A percentile compares a stretch with the other conserved stretches of the same genome.
phyloP scores from a whole-genome alignment of 2,797 vertebrate genomes.

The Phylloscopus collybita region DNA sequence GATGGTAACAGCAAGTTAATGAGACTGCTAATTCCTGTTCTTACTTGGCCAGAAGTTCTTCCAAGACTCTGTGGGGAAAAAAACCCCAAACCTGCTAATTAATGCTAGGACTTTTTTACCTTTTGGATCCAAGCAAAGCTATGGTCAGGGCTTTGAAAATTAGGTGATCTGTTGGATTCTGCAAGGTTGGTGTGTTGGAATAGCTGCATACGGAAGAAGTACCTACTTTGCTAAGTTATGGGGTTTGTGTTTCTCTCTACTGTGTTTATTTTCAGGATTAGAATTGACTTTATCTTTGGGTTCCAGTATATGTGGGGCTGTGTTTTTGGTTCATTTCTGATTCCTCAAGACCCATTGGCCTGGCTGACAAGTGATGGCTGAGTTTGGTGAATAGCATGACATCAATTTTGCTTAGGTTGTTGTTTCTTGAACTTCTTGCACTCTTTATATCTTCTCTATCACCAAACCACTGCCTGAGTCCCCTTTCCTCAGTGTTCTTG shows the following conservation, averaged over 20 bases:
- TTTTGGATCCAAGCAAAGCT: not conserved
- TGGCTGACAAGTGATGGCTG: not conserved
- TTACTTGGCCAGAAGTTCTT: not conserved
- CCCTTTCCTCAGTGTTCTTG: not conserved
- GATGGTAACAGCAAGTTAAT: not conserved
- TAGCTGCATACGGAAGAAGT: not conserved
- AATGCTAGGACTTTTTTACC: not conserved
- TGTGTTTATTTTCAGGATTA: not conserved
- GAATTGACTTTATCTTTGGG: not conserved
- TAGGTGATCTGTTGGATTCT: not conserved
- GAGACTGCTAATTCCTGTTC: not conserved
- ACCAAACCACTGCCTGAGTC: not conserved
- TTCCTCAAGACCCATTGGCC: not conserved
- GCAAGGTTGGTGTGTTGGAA: not conserved
- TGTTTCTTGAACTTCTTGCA: not conserved
- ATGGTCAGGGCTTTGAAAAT: not conserved
- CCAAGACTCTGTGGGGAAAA: not conserved
- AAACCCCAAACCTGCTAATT: not conserved
- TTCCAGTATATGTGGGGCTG: not conserved
- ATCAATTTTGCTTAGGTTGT: not conserved
- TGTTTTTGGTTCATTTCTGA: not conserved
- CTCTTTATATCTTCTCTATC: not conserved
- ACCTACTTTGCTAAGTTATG: not conserved
- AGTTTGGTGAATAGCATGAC: not conserved
- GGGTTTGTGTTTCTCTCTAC: not conserved